Conservation (phyloP, 2,797 vertebrate genomes). For the Rhinatrema bivittatum region DNA sequence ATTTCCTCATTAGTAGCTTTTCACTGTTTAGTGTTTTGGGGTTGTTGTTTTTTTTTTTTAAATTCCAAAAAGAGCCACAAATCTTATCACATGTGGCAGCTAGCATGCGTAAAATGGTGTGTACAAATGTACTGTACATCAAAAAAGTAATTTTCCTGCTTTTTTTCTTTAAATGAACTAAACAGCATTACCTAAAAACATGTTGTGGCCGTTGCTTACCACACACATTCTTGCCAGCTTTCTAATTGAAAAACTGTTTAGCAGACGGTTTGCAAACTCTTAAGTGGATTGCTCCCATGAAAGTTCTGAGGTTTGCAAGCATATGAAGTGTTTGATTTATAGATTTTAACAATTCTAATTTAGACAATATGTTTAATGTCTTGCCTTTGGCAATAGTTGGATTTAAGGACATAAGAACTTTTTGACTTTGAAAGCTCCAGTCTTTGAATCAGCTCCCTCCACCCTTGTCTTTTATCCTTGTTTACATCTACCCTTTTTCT, state of each 20-base stretch:
- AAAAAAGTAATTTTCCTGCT: constrained; percentile 2
- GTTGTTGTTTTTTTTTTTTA: too few species aligned
- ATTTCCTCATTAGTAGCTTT: too few species aligned
- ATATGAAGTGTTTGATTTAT: too few species aligned
- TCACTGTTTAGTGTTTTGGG: too few species aligned
- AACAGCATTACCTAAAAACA: too few species aligned
- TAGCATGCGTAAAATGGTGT: too few species aligned
- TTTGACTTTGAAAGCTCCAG: constrained; percentile 11
- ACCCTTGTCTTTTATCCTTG: constrained; percentile 26
- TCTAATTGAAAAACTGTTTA: too few species aligned
- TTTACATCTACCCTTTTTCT: constrained; percentile 16
- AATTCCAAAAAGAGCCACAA: too few species aligned
- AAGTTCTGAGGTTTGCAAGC: background rate
- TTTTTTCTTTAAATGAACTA: constrained; percentile 1
- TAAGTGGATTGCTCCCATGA: constrained; percentile 4
- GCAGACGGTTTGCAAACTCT: too few species aligned
- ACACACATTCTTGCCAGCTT: constrained; percentile 4
- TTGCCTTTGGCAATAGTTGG: constrained; percentile 3
- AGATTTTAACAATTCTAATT: constrained; percentile 23
- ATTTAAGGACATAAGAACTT: constrained; percentile 1
- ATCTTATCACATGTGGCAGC: too few species aligned
- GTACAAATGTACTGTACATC: too few species aligned
- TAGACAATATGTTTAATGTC: constrained; percentile 2
- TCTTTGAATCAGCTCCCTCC: too few species aligned
- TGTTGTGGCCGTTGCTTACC: constrained; percentile 2